phyloP scores from a whole-genome alignment of 2,113 vertebrate genomes.

The Plectropomus leopardus region DNA sequence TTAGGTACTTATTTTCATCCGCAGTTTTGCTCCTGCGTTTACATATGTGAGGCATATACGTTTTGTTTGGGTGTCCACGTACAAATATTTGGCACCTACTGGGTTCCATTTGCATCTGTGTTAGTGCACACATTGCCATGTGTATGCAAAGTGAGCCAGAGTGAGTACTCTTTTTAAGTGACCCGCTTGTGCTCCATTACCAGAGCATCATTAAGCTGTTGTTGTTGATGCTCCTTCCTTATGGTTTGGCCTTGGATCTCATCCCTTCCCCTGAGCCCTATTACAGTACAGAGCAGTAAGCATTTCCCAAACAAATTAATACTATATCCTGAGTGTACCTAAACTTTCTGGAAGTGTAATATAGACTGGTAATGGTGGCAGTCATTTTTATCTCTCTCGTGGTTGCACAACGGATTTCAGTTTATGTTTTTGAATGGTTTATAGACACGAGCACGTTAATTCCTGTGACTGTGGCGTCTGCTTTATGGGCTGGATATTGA shows the following conservation, averaged over 20 bases:
- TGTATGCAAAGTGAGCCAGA: constrained; percentile 33
- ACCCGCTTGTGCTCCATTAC: constrained; percentile 70
- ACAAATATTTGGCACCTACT: background rate
- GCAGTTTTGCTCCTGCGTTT: background rate
- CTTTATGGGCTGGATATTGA: constrained; percentile 68
- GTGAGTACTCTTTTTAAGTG: constrained; percentile 64
- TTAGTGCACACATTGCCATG: constrained; percentile 1
- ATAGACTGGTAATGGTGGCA: constrained; percentile 68
- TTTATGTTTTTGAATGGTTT: constrained; percentile 53
- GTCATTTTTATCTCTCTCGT: constrained; percentile 53
- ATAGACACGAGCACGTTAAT: constrained; percentile 39
- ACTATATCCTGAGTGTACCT: constrained; percentile 72
- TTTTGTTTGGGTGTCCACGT: background rate
- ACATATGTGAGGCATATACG: background rate
- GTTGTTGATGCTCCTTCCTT: constrained; percentile 69
- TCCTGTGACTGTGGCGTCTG: constrained; percentile 64
- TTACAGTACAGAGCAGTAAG: constrained; percentile 73
- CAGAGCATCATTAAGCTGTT: constrained; percentile 71
- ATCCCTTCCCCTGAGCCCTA: constrained; percentile 62
- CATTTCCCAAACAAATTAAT: constrained; percentile 81
- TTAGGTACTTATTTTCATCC: background rate
- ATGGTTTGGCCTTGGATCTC: constrained; percentile 74
- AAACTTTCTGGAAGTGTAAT: constrained; percentile 81
- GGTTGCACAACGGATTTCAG: constrained; percentile 65
- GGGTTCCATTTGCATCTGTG: constrained; percentile 5